Percentiles rank a stretch among this genome's conserved stretches.
Conservation (phyloP, 2,797 vertebrate genomes). For the Mormyrops boulengeri region DNA sequence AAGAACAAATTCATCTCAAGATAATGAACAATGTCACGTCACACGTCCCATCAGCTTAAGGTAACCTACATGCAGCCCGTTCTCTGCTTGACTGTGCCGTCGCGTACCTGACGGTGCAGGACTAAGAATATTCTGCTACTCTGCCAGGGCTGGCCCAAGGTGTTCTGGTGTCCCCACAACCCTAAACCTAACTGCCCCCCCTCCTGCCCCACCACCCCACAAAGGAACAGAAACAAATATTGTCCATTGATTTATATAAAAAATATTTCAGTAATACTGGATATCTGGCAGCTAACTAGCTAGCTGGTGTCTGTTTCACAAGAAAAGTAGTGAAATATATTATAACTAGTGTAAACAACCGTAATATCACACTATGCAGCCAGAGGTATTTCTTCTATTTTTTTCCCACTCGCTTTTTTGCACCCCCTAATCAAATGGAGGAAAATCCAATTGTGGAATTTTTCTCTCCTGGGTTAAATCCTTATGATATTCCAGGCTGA, state of each 20-base stretch:
- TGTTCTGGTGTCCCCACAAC: not conserved
- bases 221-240: not conserved
- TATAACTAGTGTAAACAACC: not conserved
- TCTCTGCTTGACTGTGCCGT: not conserved
- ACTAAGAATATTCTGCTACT: not conserved
- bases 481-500: not conserved
- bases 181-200: not conserved
- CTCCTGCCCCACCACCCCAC: not conserved
- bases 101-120: not conserved
- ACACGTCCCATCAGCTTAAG: not conserved
- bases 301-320: not conserved
- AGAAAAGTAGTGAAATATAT: not conserved
- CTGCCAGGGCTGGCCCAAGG: not conserved
- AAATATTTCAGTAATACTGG: not conserved
- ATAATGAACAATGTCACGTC: slow-evolving; percentile 6
- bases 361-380: not conserved
- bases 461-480: not conserved
- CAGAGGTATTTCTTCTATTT: not conserved
- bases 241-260: not conserved
- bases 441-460: not conserved
- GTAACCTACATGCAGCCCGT: not conserved
- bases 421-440: not conserved
- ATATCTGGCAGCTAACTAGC: not conserved
- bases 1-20: not conserved
- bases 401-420: not conserved